Evolutionary conservation across 2,113 vertebrate species (phyloP), one percentile per base, ranked within the genome.

Genomic region (Trochalopteron elliotii): DNA sequence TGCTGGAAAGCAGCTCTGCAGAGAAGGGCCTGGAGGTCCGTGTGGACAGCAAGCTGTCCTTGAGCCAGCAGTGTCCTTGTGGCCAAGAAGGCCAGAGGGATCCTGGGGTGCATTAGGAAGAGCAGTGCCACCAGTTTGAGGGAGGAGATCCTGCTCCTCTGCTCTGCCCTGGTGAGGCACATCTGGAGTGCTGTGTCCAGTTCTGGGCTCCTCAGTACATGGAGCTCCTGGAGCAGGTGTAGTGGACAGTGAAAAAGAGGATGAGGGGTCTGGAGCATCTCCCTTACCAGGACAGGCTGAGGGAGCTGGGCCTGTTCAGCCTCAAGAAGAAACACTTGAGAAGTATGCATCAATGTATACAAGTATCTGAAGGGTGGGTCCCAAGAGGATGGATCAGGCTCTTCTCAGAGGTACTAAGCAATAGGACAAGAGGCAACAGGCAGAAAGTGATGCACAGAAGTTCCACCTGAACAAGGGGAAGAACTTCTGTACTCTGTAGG

Each of bases 61-160:
- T 53, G 57, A 39, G 39, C 39, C 49, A 72, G 39, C 39, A 37
- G 17, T 14, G 47, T 2, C 57, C 57, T 33, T 0, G 3, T 27
- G 9, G 27, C 33, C 17, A 5, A 12, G 21, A 52, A 35, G 22
- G 15, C 11, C 49, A 33, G 2, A 1, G 57, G 9, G 0, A 15
- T 12, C 16, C 56, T 61, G 56, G 37, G 15, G 16, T 52, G 35
- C 35, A 23, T 40, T 4, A 11, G 35, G 35, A 11, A 18, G 15
- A n/a, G 11, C 42, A 5, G 27, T 19, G 31, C 10, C n/a, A 35
- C 56, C 67, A 37, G 37, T 21, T 24, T 0, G 1, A 1, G 31
- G 23, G 37, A 9, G 31, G 13, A 1, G 56, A 61, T 31, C 47
- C 67, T 52, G 27, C 9, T 2, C 18, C 57, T 72, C 49, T 39